Percentiles rank a stretch among this genome's conserved stretches.
phyloP scores from a whole-genome alignment of 1,140 invertebrate species.

The Pomacea maculata region DNA sequence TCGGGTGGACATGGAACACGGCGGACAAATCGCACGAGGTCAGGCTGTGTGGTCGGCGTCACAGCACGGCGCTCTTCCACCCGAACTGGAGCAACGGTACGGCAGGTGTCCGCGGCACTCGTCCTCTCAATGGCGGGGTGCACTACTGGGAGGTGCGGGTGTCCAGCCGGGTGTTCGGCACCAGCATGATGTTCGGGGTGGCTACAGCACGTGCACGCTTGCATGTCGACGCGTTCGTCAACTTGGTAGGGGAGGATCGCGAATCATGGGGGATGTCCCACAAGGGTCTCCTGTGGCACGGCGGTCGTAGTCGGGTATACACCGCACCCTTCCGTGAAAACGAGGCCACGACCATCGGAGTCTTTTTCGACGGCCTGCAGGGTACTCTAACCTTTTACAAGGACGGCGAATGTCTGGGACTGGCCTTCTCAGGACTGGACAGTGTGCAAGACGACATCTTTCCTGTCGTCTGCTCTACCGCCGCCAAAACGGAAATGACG shows the following conservation, averaged over 20 bases:
- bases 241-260: slow-evolving; percentile 74
- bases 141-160: slow-evolving; percentile 74
- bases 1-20: slow-evolving; percentile 76
- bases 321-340: slow-evolving; percentile 78
- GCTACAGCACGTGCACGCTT: slow-evolving; percentile 73
- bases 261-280: slow-evolving; percentile 80
- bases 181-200: slow-evolving; percentile 82
- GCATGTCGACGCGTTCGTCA: slow-evolving; percentile 75
- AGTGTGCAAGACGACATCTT: slow-evolving; percentile 69
- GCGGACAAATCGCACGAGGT: slow-evolving; percentile 75
- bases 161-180: slow-evolving; percentile 73
- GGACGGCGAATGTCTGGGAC: slow-evolving; percentile 74
- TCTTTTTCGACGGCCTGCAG: slow-evolving; percentile 74
- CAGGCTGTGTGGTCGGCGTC: slow-evolving; percentile 69
- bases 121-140: slow-evolving; percentile 72
- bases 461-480: slow-evolving; percentile 78
- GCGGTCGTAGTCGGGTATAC: slow-evolving; percentile 70
- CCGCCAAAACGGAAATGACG: slow-evolving; percentile 80
- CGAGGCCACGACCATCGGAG: slow-evolving; percentile 73
- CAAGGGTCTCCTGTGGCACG: slow-evolving; percentile 78
- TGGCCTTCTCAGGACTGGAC: slow-evolving; percentile 69
- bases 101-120: slow-evolving; percentile 74
- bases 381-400: slow-evolving; percentile 80
- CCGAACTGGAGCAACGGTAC: slow-evolving; percentile 82
- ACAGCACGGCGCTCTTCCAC: slow-evolving; percentile 70